Percentiles rank a stretch among this genome's conserved stretches.
Conservation (phyloP, 2,113 vertebrate genomes). For the Pomatorhinus ruficollis region DNA sequence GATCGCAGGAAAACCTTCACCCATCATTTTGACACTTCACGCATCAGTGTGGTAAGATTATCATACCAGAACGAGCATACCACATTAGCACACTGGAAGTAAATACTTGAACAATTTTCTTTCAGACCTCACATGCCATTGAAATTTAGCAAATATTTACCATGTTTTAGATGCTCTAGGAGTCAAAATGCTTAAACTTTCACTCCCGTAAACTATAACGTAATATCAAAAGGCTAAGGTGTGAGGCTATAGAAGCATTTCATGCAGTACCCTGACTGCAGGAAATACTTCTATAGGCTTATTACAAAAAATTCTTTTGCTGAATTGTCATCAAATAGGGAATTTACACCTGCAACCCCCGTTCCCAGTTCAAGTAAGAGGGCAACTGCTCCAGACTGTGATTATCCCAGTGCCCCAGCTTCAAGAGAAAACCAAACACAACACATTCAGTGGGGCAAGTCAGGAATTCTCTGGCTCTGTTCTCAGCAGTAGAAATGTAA, state of each 20-base stretch:
- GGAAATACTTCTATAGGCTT: background rate
- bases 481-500: background rate
- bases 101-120: background rate
- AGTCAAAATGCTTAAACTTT: background rate
- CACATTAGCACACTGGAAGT: background rate
- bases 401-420: background rate
- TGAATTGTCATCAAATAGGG: background rate
- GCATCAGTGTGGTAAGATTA: background rate
- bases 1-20: background rate
- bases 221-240: background rate
- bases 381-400: background rate
- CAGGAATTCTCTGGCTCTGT: background rate
- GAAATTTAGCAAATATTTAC: background rate
- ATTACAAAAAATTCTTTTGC: background rate
- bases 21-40: background rate
- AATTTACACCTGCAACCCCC: rapidly evolving
- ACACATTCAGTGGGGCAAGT: background rate
- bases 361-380: background rate
- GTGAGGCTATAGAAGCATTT: background rate
- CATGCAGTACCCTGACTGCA: background rate
- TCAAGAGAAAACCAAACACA: background rate
- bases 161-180: background rate
- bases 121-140: background rate
- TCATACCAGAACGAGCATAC: background rate
- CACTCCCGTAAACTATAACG: background rate